These are phyloP conservation scores for Parazoanthus swiftii DNA, from an alignment of 92 coral and sea anemone species.

Conservation along the genomic window DNA sequence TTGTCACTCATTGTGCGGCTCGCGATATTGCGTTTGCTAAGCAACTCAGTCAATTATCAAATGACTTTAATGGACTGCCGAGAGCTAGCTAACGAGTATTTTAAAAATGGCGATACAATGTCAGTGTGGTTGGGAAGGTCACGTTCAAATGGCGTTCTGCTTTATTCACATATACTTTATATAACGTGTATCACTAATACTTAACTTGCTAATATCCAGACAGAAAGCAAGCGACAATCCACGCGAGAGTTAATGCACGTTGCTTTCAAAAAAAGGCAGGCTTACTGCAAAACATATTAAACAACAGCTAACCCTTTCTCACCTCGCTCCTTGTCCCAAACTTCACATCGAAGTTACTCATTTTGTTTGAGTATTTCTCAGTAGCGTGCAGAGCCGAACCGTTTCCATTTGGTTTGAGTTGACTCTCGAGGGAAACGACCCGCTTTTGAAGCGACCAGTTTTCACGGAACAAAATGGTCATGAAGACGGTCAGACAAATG, in stretches of 20 bases:
- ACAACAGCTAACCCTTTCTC: neutral
- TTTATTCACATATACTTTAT: too few relatives aligned
- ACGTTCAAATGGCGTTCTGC: neutral
- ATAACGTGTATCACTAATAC: neutral
- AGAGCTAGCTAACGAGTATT: too few relatives aligned
- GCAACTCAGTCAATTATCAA: too few relatives aligned
- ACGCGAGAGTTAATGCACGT: neutral
- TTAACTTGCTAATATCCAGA: too few relatives aligned
- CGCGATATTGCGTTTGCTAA: too few relatives aligned
- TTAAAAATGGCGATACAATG: too few relatives aligned
- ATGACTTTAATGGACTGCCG: too few relatives aligned
- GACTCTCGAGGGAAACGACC: conserved; percentile 50
- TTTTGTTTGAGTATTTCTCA: neutral
- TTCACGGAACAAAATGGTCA: conserved; percentile 60
- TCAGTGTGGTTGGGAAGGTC: neutral
- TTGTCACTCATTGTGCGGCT: neutral
- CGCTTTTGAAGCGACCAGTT: conserved; percentile 62
- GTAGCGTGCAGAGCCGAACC: neutral
- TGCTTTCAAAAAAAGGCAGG: neutral
- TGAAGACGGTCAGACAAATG: conserved; percentile 58
- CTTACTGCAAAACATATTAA: neutral
- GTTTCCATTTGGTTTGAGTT: neutral
- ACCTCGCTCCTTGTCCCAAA: neutral
- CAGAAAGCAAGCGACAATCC: neutral
- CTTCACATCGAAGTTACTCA: neutral